Evolutionary conservation across 2,113 vertebrate species (phyloP).

Genomic region (Solenodon paradoxus): DNA sequence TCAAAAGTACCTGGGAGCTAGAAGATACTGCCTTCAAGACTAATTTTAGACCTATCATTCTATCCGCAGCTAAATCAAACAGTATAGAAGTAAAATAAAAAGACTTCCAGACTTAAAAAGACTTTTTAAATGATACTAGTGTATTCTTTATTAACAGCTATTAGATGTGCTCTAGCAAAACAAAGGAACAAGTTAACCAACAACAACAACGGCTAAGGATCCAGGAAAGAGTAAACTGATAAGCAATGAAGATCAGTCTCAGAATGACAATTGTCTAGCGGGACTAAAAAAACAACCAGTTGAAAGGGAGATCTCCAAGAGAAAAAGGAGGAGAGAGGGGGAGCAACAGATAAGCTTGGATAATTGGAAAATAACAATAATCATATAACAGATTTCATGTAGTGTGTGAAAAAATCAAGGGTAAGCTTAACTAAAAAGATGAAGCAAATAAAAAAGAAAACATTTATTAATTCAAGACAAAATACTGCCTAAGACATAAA

Average conservation of each 20-base stretch:
- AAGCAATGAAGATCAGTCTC: neutral
- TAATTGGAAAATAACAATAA: neutral
- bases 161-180: neutral
- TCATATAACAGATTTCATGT: neutral
- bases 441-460: conserved; percentile 21
- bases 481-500: neutral
- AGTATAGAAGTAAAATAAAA: neutral
- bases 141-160: neutral
- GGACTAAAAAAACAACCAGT: neutral
- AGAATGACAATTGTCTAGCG: neutral
- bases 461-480: neutral
- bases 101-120: neutral
- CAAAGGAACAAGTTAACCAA: neutral
- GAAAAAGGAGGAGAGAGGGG: neutral
- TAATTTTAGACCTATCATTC: neutral
- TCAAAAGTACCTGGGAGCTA: neutral
- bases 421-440: neutral
- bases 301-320: neutral
- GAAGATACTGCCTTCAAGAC: neutral
- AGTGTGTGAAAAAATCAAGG: neutral
- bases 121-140: neutral
- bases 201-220: neutral
- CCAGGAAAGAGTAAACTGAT: neutral
- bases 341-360: neutral
- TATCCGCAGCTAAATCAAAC: neutral